Base-by-base conservation (phyloP, 2,113 vertebrate species). In the Lethenteron reissneri region DNA sequence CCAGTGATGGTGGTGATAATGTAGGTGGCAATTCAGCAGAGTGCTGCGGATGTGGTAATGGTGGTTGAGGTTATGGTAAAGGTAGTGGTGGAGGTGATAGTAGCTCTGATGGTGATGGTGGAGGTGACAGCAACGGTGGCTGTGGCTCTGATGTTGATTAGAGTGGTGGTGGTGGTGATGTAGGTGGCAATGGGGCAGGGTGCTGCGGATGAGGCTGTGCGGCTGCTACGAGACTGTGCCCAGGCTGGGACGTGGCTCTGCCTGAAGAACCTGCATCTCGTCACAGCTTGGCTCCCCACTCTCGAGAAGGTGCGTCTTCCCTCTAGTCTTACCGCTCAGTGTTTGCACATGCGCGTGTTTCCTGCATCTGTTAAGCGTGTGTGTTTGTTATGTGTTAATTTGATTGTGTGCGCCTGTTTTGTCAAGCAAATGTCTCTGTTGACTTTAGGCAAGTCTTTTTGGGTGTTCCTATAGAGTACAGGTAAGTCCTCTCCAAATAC, bases 171-270 rank as follows among this genome's bases (percentile, higher is more conserved):
- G n/a, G n/a, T 68, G 70, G 56, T 71, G 57, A 80, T 79, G 12
- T 77, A 99, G 94, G 85, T 97, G 79, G 94, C 92, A 14, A 94
- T 97, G 94, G 94, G 92, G 72, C 94, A 99, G 79, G 94, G 94
- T 74, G 92, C 97, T 80, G 89, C 94, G 74, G 92, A 96, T 70
- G 76, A 92, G 77, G 94, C 94, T 71, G 82, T 96, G 78, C 88
- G 88, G 2, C 82, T 85, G 70, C 81, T 99, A 72, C 87, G 82
- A 76, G 88, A 96, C 77, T 92, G 86, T 77, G 84, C 88, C 21
- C 76, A 69, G 14, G 88, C 78, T 41, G 91, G 91, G 78, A 86
- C 90, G 72, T 99, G 92, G 94, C 83, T 99, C 57, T 99, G 94
- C 76, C 83, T 99, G 73, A 99, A 99, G 80, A 99, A 99, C 76